A percentile compares a stretch with the other conserved stretches of the same genome.
phyloP scores from a whole-genome alignment of 2,113 vertebrate genomes.

The Bubo bubo region DNA sequence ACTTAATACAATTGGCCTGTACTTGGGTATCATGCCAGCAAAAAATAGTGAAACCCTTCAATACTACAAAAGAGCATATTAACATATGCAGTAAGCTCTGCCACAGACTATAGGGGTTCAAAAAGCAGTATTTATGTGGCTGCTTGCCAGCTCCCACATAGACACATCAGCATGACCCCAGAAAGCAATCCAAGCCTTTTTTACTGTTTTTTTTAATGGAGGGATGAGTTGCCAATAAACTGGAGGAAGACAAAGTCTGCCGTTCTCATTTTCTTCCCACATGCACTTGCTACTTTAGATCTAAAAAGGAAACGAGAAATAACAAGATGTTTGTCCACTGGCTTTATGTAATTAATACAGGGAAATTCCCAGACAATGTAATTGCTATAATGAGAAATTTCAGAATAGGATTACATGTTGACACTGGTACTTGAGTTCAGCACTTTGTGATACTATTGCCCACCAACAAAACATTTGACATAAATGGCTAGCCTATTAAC shows the following conservation, averaged over 20 bases:
- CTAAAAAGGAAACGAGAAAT: background rate
- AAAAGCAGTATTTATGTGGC: background rate
- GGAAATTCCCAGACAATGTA: background rate
- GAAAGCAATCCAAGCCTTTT: background rate
- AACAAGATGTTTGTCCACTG: background rate
- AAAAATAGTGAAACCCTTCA: background rate
- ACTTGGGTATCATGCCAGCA: background rate
- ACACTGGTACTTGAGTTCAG: background rate
- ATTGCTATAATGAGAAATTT: background rate
- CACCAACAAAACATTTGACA: background rate
- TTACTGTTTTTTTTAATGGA: background rate
- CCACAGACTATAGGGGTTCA: background rate
- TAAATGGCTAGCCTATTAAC: conserved; percentile 2
- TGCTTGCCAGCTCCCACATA: background rate
- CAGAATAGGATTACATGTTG: background rate
- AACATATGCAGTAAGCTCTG: background rate
- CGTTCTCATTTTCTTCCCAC: background rate
- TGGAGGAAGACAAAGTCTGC: background rate
- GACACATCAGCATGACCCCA: background rate
- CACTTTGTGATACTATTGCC: background rate
- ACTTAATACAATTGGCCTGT: background rate
- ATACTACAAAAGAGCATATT: background rate
- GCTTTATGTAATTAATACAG: background rate
- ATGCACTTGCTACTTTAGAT: background rate
- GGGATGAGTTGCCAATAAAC: background rate